Conservation (phyloP, 2,113 vertebrate species). For the Ondatra zibethicus region DNA sequence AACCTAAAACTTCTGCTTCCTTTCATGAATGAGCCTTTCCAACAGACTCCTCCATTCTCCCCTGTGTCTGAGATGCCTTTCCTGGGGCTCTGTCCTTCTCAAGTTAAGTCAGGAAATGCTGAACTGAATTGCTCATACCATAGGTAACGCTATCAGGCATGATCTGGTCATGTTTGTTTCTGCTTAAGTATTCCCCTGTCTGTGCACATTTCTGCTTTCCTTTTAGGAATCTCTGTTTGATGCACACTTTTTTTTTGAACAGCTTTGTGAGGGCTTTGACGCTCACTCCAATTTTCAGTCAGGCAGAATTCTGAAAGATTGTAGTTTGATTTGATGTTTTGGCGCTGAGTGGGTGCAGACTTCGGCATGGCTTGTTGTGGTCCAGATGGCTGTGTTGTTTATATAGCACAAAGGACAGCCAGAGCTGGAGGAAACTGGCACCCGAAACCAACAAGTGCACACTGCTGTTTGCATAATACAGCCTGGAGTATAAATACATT, state of each 20-base stretch:
- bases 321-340: constrained; percentile 59
- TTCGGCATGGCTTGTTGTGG: constrained; percentile 44
- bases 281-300: neutral
- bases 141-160: neutral
- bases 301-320: constrained; percentile 45
- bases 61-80: neutral
- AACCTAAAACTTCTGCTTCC: constrained; percentile 9
- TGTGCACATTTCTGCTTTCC: neutral
- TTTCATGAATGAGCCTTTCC: neutral
- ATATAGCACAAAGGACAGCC: constrained; percentile 55
- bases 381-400: constrained; percentile 78
- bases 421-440: constrained; percentile 61
- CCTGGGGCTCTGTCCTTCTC: neutral
- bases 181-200: neutral
- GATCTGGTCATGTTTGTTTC: neutral
- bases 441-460: constrained; percentile 68
- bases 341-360: constrained; percentile 15
- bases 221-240: neutral
- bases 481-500: constrained; percentile 73
- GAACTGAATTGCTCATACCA: neutral
- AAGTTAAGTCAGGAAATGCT: neutral
- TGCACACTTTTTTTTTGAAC: neutral
- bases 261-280: neutral
- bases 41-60: neutral
- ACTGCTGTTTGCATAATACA: constrained; percentile 65